These are phyloP conservation scores for Sinosuthora webbiana DNA, from an alignment of 2,113 vertebrate genomes.

Conservation along the genomic window DNA sequence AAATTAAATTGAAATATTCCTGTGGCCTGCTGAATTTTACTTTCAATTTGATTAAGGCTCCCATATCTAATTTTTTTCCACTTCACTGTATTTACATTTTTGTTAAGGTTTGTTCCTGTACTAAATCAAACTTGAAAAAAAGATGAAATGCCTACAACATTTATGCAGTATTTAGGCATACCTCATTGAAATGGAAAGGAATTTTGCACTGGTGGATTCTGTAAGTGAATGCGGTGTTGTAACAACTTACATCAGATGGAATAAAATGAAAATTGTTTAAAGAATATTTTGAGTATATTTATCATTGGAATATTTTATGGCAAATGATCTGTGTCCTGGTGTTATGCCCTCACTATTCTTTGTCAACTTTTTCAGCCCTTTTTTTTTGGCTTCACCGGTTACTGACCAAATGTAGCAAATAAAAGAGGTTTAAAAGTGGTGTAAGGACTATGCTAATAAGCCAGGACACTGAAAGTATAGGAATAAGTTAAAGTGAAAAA, in stretches of 20 bases:
- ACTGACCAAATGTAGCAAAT: background rate
- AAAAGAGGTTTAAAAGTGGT: background rate
- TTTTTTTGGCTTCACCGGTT: background rate
- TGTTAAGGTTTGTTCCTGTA: background rate
- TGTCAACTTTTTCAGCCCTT: background rate
- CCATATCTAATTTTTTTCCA: background rate
- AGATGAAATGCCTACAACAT: background rate
- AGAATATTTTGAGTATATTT: background rate
- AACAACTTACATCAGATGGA: background rate
- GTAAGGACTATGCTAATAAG: background rate
- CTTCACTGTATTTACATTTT: background rate
- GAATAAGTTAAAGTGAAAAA: background rate
- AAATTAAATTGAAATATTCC: slow-evolving; percentile 5
- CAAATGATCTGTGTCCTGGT: background rate
- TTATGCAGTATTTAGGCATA: background rate
- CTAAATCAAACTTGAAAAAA: background rate
- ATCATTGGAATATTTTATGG: background rate
- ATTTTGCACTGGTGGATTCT: background rate
- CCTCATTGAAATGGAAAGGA: background rate
- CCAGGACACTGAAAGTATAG: background rate
- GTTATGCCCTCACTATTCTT: background rate
- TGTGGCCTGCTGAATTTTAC: background rate
- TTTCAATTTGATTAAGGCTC: background rate
- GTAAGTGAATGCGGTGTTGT: background rate
- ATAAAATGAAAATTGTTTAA: background rate